These are phyloP conservation scores for Tenebrosternarchus preto DNA, from an alignment of 2,113 vertebrate species.

Conservation along the genomic window DNA sequence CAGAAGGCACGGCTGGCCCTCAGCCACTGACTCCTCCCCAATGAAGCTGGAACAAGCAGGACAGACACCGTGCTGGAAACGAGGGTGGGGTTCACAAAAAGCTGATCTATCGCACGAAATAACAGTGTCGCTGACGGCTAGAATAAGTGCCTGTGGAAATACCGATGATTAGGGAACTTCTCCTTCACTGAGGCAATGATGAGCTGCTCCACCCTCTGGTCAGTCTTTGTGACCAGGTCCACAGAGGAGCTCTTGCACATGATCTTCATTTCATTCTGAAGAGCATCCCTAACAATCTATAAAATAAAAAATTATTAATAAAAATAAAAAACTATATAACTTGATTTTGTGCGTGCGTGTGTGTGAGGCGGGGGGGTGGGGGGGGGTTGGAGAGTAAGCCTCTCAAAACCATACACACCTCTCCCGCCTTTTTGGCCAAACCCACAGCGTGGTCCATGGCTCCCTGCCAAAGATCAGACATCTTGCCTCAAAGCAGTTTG, in stretches of 20 bases:
- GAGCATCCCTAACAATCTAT: slow-evolving; percentile 83
- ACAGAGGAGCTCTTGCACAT: slow-evolving; percentile 91
- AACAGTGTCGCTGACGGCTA: background rate
- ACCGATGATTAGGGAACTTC: slow-evolving; percentile 93
- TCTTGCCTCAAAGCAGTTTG: slow-evolving; percentile 46
- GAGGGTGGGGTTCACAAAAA: too few species aligned
- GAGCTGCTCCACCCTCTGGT: slow-evolving; percentile 94
- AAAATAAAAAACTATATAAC: too few species aligned
- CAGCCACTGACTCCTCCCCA: slow-evolving; percentile 95
- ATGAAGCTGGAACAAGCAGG: slow-evolving; percentile 82
- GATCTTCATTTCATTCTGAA: slow-evolving; percentile 80
- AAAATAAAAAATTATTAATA: background rate
- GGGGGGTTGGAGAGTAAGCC: too few species aligned
- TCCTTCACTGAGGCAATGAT: slow-evolving; percentile 87
- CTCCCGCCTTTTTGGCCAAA: slow-evolving; percentile 67
- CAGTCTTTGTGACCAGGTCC: slow-evolving; percentile 92
- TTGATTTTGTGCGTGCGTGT: background rate
- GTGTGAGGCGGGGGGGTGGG: background rate
- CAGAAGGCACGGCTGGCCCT: slow-evolving; percentile 81
- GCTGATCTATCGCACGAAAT: background rate
- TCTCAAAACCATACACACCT: slow-evolving; percentile 57
- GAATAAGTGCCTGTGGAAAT: background rate
- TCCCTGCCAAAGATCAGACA: slow-evolving; percentile 69
- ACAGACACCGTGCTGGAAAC: background rate
- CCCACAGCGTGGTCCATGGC: slow-evolving; percentile 74